Conservation (phyloP, 2,797 vertebrate species). For the Ispidina lecontei region DNA sequence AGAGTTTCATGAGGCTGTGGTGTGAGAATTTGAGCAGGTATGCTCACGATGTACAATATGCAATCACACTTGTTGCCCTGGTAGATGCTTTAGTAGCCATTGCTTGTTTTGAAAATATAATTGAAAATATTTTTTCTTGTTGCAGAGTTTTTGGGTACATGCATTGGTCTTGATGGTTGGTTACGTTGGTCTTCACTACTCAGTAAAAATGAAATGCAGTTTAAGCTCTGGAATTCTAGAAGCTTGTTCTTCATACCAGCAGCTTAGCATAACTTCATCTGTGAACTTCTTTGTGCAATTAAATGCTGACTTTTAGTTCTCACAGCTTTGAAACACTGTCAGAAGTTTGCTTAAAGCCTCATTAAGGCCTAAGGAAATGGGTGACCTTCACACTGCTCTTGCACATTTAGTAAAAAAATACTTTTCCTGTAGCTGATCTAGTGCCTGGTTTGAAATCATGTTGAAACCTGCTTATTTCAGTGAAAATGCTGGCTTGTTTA, state of each 20-base stretch:
- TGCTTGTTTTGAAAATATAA: not conserved
- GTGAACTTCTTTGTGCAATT: not conserved
- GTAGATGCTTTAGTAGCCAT: not conserved
- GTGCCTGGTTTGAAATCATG: not conserved
- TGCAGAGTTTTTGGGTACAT: fast-evolving
- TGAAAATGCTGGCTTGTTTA: not conserved
- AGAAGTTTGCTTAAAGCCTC: not conserved
- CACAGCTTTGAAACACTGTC: not conserved
- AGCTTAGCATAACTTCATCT: not conserved
- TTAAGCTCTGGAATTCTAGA: not conserved
- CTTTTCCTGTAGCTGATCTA: not conserved
- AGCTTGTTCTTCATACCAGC: not conserved
- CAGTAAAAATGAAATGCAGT: not conserved
- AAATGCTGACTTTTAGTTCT: not conserved
- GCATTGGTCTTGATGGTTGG: not conserved
- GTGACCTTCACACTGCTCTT: not conserved
- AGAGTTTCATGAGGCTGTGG: not conserved
- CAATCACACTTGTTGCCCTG: not conserved
- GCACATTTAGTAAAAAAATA: not conserved
- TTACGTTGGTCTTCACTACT: not conserved
- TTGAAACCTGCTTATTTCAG: not conserved
- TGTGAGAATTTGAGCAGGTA: not conserved
- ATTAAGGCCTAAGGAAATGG: not conserved
- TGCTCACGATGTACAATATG: not conserved
- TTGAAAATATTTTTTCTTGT: not conserved